Conservation (phyloP, 92 coral and sea anemone species). For the Montipora capitata region DNA sequence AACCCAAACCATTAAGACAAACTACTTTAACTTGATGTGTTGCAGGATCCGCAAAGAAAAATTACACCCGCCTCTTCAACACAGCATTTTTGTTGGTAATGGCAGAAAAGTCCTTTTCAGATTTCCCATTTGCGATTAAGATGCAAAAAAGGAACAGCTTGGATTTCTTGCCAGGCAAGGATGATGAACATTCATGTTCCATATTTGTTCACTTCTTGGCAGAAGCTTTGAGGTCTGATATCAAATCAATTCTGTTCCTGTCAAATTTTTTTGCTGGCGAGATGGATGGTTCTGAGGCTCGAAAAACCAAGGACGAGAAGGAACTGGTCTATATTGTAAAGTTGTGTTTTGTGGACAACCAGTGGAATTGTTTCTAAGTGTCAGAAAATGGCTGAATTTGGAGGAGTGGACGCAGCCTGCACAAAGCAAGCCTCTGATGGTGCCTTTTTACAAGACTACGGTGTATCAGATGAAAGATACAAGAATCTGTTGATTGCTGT, state of each 20-base stretch:
- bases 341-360: constrained; percentile 51
- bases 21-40: too few relatives aligned
- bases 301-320: constrained; percentile 38
- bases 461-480: constrained; percentile 35
- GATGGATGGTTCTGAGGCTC: constrained; percentile 40
- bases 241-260: constrained; percentile 57
- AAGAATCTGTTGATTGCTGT: constrained; percentile 45
- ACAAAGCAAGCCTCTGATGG: constrained; percentile 43
- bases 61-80: too few relatives aligned
- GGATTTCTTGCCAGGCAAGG: constrained; percentile 19
- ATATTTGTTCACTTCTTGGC: constrained; percentile 57
- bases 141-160: too few relatives aligned
- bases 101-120: too few relatives aligned
- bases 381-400: constrained; percentile 51
- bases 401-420: constrained; percentile 52
- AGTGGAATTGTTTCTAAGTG: constrained; percentile 44
- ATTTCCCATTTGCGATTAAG: too few relatives aligned
- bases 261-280: constrained; percentile 49
- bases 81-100: too few relatives aligned
- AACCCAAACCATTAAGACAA: constrained; percentile 11
- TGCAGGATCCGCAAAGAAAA: too few relatives aligned
- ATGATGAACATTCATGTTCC: constrained; percentile 55
- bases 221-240: constrained; percentile 37
- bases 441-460: constrained; percentile 41
- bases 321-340: constrained; percentile 41